Evolutionary conservation across 2,113 vertebrate genomes (phyloP), one percentile per base, ranked within the genome.

Genomic region (Motacilla alba): DNA sequence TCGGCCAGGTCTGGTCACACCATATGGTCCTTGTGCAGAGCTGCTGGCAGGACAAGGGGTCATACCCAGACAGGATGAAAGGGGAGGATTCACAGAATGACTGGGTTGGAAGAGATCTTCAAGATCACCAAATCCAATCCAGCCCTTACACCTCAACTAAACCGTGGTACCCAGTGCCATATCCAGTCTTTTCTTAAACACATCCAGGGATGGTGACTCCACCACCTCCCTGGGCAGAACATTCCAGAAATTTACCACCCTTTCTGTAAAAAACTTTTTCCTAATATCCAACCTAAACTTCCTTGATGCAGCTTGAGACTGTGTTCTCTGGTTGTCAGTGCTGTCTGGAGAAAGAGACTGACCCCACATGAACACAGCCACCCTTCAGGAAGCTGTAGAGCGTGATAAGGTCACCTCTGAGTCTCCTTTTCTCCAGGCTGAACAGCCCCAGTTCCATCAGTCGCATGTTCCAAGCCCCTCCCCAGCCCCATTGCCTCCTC

Each of bases 321-420:
- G 31, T 14, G 31, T 33, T 12, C 19, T 33, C 55, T 56, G 31
- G 12, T 22, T 33, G 55, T 33, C 20, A 33, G 20, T 56, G 19
- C 53, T 56, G 31, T 12, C 19, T 22, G 53, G 53, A 6, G 31
- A 21, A 21, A 56, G 53, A 56, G 31, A 2, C 53, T 20, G 33
- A 2, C 20, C 53, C 31, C 20, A 33, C 3, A 19, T 56, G 31
- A 21, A 0, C 1, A 4, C 31, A 56, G 3, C 0, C 53, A 21
- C 31, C 53, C 22, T 56, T 33, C 53, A 56, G 52, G 28, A 31
- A 31, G 11, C 7, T 31, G 52, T 5, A 28, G 19, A 21, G 53
- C 20, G 53, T 13, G 31, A 33, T 13, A 2, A 9, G 53, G 53
- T 1, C 53, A 33, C 19, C 19, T 2, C 53, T 56, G 19, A 56